Evolutionary conservation across 2,797 vertebrate genomes (phyloP), one percentile per base, ranked within the genome.

Genomic region (Microctenopoma stevenorrisi): DNA sequence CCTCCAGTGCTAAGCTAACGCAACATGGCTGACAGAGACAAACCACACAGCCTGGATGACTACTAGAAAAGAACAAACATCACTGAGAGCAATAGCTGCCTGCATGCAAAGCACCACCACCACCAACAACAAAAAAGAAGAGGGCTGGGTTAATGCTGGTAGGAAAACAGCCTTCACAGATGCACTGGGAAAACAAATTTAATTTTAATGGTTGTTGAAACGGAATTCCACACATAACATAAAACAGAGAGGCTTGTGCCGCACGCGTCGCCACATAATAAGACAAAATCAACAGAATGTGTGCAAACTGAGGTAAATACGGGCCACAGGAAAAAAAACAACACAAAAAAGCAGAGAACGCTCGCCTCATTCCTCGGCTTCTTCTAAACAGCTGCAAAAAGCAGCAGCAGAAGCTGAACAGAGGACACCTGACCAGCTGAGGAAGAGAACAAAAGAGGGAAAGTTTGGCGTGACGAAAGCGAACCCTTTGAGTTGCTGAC

Each of bases 11-110:
- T 48, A 14, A 26, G 74, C 67, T 79, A 85, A 88, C 59, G 58
- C 82, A 88, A 80, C 68, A 52, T 69, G 82, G 73, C 85, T 89
- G 82, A 88, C 84, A 82, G 78, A 87, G 78, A 89, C 71, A 81
- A 82, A 82, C 74, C 55, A 50, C 59, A 51, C 57, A 76, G 74
- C 53, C 51, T 33, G 64, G 62, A 85, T 82, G 79, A 82, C 55
- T 44, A 73, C 52, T 58, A 68, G 9, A 70, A 74, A 82, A 86
- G 68, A 91, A 83, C 81, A 83, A 84, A 86, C 74, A 82, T 60
- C 56, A 86, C 81, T 40, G 51, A 86, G 66, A 82, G 78, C 78
- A 74, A 80, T 57, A 60, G 71, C 67, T 50, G 64, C 33, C 51
- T 55, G 70, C 64, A 54, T 63, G 55, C 55, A 67, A 61, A 55